These are phyloP conservation scores for Ylistrum balloti DNA, from an alignment of 1,140 invertebrate genomes.

Conservation along the genomic window DNA sequence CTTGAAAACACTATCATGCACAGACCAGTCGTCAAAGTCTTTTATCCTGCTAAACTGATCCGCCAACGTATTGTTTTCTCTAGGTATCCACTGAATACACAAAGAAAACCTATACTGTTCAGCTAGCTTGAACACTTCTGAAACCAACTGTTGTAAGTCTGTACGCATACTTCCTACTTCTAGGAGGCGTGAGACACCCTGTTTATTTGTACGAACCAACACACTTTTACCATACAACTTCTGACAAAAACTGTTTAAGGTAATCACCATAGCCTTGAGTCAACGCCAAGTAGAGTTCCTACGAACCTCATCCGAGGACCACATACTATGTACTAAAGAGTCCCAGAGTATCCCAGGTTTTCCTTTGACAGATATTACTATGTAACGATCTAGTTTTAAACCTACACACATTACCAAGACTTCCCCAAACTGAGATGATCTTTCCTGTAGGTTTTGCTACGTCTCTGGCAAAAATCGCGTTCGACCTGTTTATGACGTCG, in stretches of 20 bases:
- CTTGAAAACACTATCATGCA: neutral
- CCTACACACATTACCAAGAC: constrained; percentile 54
- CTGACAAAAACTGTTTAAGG: neutral
- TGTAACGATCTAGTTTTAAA: constrained; percentile 48
- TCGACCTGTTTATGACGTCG: neutral
- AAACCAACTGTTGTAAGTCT: neutral
- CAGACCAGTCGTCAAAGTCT: constrained; percentile 47
- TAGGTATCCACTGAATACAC: constrained; percentile 42
- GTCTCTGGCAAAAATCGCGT: neutral
- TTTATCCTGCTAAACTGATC: constrained; percentile 30
- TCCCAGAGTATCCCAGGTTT: constrained; percentile 6
- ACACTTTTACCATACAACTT: neutral
- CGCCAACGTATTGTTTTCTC: neutral
- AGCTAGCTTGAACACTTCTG: neutral
- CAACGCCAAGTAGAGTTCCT: constrained; percentile 40
- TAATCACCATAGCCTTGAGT: neutral
- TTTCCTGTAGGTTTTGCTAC: constrained; percentile 48
- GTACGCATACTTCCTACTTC: neutral
- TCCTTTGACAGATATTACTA: neutral
- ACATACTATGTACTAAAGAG: constrained; percentile 51
- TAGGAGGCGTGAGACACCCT: neutral
- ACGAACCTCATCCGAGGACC: neutral
- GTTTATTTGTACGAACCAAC: constrained; percentile 23
- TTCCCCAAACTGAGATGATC: constrained; percentile 44
- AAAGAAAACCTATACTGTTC: neutral